phyloP scores from a whole-genome alignment of 1,140 invertebrate genomes.

The Drosophila azteca region DNA sequence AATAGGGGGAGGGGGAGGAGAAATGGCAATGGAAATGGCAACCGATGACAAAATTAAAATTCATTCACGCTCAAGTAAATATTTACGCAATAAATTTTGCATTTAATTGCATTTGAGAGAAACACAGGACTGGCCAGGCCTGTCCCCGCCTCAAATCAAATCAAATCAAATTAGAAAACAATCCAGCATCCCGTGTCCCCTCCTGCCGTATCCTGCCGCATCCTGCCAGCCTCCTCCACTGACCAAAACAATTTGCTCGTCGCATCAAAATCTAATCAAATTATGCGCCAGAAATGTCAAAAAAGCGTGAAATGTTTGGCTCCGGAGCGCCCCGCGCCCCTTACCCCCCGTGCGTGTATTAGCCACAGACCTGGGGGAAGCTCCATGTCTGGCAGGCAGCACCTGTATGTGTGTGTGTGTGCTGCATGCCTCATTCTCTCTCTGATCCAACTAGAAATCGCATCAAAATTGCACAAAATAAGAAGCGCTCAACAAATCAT shows the following conservation, averaged over 20 bases:
- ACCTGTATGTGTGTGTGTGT: conserved; percentile 9
- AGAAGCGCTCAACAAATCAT: conserved; percentile 72
- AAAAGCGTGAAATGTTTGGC: conserved; percentile 79
- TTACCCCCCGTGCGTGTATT: conserved; percentile 18
- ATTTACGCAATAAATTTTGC: conserved; percentile 82
- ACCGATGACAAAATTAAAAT: conserved; percentile 74
- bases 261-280: conserved; percentile 78
- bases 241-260: conserved; percentile 72
- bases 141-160: conserved; percentile 21
- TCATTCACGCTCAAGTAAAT: conserved; percentile 82
- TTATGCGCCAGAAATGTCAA: conserved; percentile 81
- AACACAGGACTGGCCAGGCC: neutral
- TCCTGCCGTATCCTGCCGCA: neutral
- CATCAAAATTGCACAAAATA: conserved; percentile 78
- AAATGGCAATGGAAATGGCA: conserved; percentile 13
- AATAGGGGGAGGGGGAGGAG: neutral
- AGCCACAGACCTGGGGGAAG: conserved; percentile 31
- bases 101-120: conserved; percentile 75
- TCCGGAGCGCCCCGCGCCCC: conserved; percentile 16
- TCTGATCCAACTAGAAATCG: conserved; percentile 30
- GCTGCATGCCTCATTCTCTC: conserved; percentile 3
- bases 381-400: conserved; percentile 36
- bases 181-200: conserved; percentile 27
- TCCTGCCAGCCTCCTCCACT: too few relatives aligned
- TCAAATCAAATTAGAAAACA: conserved; percentile 77